Percentiles rank a stretch among this genome's conserved stretches.
phyloP scores from a whole-genome alignment of 1,140 invertebrate species.

The Streblospio benedicti region DNA sequence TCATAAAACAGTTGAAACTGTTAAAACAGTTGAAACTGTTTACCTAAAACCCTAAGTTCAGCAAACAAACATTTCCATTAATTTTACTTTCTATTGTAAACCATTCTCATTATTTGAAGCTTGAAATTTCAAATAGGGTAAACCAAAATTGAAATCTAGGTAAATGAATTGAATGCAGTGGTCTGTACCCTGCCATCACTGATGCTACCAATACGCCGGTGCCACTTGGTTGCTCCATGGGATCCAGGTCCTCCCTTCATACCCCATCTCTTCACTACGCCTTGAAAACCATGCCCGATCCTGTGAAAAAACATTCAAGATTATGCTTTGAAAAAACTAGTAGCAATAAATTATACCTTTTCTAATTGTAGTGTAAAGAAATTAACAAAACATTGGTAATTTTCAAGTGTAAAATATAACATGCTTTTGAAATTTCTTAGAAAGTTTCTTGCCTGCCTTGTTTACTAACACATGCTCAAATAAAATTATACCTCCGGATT shows the following conservation, averaged over 20 bases:
- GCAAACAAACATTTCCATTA: no score
- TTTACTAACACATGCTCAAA: not conserved
- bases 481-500: no score
- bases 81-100: no score
- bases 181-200: constrained; percentile 54
- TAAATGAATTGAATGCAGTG: no score
- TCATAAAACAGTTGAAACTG: no score
- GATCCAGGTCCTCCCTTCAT: constrained; percentile 84
- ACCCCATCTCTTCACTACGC: constrained; percentile 91
- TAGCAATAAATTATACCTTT: not conserved
- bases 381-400: not conserved
- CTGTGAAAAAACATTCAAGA: constrained; percentile 29
- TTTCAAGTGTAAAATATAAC: not conserved
- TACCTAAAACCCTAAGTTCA: no score
- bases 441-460: not conserved
- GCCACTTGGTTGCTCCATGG: constrained; percentile 90
- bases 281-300: constrained; percentile 87
- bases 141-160: no score
- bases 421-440: not conserved
- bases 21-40: no score
- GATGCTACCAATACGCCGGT: constrained; percentile 82
- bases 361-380: not conserved
- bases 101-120: no score
- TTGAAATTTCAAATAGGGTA: no score
- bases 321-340: not conserved